A percentile compares a stretch with the other conserved stretches of the same genome.
Conservation (phyloP, 2,113 vertebrate species). For the Rattus rattus region DNA sequence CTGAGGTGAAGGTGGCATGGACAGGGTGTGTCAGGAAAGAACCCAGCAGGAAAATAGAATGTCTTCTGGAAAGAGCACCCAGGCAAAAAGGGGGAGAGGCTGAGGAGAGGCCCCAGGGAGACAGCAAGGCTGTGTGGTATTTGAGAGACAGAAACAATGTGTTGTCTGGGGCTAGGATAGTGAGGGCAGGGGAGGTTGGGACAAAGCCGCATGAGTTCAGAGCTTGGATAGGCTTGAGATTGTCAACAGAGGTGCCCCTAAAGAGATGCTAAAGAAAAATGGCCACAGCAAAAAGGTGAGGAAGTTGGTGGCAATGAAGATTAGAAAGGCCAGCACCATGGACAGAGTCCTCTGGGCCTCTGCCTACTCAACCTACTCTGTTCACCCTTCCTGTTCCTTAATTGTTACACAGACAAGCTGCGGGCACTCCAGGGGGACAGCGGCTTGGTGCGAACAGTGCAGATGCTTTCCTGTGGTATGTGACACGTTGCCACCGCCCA, state of each 20-base stretch:
- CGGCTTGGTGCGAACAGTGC: not conserved
- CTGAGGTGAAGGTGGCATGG: not conserved
- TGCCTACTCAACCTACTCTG: not conserved
- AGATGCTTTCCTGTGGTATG: not conserved
- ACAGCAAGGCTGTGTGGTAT: not conserved
- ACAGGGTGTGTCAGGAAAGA: not conserved
- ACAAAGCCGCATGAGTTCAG: not conserved
- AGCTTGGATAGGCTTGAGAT: not conserved
- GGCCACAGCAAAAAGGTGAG: rapidly evolving
- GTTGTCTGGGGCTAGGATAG: not conserved
- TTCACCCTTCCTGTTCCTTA: not conserved
- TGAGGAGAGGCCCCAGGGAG: rapidly evolving
- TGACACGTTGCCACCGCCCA: not conserved
- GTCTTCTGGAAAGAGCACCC: not conserved
- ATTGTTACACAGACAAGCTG: not conserved
- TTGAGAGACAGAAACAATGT: not conserved
- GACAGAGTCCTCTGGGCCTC: not conserved
- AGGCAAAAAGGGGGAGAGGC: not conserved
- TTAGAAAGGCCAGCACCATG: not conserved
- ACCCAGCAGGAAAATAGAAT: not conserved
- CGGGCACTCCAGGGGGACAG: not conserved
- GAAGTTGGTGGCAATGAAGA: too few species aligned
- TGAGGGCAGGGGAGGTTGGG: not conserved
- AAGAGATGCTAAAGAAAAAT: not conserved
- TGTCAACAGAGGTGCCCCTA: not conserved